Base-by-base conservation (phyloP, 2,888 invertebrate genomes). In the Torymus auratus region DNA sequence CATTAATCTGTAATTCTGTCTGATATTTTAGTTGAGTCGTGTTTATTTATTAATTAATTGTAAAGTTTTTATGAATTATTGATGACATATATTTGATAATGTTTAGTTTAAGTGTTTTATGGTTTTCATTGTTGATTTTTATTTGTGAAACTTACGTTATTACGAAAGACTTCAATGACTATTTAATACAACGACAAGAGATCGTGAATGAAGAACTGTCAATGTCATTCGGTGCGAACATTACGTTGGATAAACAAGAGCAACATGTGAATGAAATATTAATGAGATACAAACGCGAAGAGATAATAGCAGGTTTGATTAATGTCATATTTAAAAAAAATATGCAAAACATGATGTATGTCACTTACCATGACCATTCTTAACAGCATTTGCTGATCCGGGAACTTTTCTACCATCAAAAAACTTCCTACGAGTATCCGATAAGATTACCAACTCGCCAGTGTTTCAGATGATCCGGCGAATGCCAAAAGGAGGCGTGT, bases 401-500 rank as follows among this genome's bases (percentile, higher is more conserved):
- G 88, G 87, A 82, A 91, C 88, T 23, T 96, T 94, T 87, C 92
- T 94, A 53, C 94, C 95, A 1, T 93, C 95, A 0, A 91, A 92
- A 23, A 95, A 95, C 87, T 95, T 95, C 85, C 94, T 96, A 86
- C 88, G 91, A 0, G 93, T 94, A 2, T 93, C 93, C 85, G 86
- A 92, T 1, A 88, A 91, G n/a, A 94, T 96, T 67, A 91, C 92
- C 13, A 84, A 91, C 0, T 95, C 95, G 0, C 91, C 93, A 81
- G 93, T 96, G 0, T 96, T 94, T 86, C 89, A 93, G 83, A 92
- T 96, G 10, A 93, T 96, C 13, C 91, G 92, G 82, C 90, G 90
- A 55, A 93, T 96, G 92, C 96, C 96, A 0, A 96, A 96, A 86
- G 96, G 95, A 3, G 94, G 93, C 0, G 93, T 94, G 2, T 64